Percentiles rank a stretch among this genome's conserved stretches.
Evolutionary conservation across 2,797 vertebrate species (phyloP).

Genomic region (Sphenodon punctatus): DNA sequence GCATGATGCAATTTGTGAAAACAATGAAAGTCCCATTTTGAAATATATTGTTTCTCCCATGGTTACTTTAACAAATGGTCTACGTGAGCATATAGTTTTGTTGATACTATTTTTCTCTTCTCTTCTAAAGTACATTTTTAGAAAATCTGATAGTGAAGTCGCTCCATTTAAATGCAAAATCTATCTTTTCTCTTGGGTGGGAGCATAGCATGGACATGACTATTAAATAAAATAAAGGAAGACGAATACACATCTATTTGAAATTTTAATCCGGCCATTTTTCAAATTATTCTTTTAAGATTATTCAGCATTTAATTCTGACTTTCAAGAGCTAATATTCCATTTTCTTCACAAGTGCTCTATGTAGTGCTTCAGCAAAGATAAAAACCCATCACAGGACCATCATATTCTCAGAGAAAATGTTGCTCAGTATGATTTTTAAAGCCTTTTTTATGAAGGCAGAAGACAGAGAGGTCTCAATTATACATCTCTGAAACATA

Average conservation of each 20-base stretch:
- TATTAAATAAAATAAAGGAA: constrained; percentile 2
- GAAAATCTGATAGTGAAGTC: neutral
- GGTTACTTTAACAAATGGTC: constrained; percentile 5
- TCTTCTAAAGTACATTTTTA: neutral
- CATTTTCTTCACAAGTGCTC: neutral
- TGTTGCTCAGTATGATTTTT: fast-evolving
- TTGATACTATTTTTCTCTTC: constrained; percentile 1
- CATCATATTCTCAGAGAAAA: neutral
- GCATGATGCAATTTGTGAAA: neutral
- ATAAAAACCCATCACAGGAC: neutral
- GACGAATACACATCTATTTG: neutral
- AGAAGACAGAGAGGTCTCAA: neutral
- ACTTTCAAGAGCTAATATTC: neutral
- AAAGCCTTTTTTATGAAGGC: neutral
- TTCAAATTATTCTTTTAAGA: neutral
- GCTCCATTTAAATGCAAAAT: constrained; percentile 15
- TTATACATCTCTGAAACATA: neutral
- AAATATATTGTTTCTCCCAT: neutral
- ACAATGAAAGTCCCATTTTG: constrained; percentile 2
- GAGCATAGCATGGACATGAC: neutral
- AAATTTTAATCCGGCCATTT: neutral
- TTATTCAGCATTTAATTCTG: constrained; percentile 3
- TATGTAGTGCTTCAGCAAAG: neutral
- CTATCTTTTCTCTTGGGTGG: neutral
- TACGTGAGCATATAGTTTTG: neutral